Evolutionary conservation across 2,113 vertebrate species (phyloP).

Genomic region (Furnarius figulus): DNA sequence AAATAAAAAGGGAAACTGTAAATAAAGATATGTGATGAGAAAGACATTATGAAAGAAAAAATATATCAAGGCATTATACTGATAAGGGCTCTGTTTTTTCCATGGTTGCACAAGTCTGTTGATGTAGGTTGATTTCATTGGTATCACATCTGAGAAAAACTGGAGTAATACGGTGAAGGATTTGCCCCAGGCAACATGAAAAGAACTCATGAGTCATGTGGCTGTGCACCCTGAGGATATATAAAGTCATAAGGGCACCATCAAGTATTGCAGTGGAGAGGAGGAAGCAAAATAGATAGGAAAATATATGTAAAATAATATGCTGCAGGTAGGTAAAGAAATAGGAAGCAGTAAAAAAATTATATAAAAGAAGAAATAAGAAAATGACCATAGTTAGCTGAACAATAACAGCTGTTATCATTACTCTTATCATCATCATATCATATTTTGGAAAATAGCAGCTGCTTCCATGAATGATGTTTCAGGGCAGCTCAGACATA

Average conservation of each 20-base stretch:
- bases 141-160: not conserved
- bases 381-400: not conserved
- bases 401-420: conserved; percentile 7
- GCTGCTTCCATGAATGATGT: not conserved
- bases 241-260: not conserved
- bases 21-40: not conserved
- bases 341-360: not conserved
- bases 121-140: not conserved
- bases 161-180: not conserved
- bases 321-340: not conserved
- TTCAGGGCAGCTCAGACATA: conserved; percentile 25
- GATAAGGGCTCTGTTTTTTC: conserved; percentile 18
- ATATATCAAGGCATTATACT: not conserved
- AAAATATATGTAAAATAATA: not conserved
- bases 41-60: not conserved
- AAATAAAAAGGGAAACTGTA: not conserved
- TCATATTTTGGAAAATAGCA: conserved; percentile 4
- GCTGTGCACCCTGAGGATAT: not conserved
- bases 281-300: not conserved
- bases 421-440: not conserved
- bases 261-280: not conserved
- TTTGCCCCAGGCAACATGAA: not conserved
- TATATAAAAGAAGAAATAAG: not conserved
- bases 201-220: not conserved
- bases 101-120: not conserved